A percentile compares a stretch with the other conserved stretches of the same genome.
Evolutionary conservation across 2,113 vertebrate genomes (phyloP).

Genomic region (Anhinga rufa): DNA sequence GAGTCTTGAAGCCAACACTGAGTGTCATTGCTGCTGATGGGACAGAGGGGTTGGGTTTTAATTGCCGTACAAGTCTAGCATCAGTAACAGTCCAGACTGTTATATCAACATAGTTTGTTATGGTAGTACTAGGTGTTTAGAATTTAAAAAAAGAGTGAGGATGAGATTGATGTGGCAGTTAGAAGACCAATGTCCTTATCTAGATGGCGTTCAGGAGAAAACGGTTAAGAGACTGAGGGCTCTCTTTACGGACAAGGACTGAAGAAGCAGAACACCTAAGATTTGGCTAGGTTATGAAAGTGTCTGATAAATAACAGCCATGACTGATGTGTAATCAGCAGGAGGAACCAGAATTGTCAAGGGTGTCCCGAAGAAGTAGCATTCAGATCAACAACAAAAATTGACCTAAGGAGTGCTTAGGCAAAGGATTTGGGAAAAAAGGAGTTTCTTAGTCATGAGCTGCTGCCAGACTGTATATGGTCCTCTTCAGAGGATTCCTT

Average conservation of each 20-base stretch:
- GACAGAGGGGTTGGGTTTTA: neutral
- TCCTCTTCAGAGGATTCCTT: neutral
- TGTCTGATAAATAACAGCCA: neutral
- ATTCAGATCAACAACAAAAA: slow-evolving; percentile 1
- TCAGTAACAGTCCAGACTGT: neutral
- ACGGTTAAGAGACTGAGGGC: neutral
- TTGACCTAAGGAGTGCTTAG: neutral
- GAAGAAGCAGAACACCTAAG: neutral
- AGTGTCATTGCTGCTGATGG: neutral
- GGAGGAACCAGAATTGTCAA: neutral
- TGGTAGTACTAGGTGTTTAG: neutral
- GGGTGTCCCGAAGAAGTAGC: neutral
- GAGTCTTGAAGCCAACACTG: neutral
- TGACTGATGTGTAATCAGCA: neutral
- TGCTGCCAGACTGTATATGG: neutral
- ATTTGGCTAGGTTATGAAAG: neutral
- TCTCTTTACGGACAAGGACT: neutral
- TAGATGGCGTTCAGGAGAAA: neutral
- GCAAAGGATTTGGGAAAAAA: neutral
- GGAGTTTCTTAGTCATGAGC: neutral
- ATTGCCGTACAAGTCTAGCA: neutral
- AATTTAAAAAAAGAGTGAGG: neutral
- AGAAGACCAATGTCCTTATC: neutral
- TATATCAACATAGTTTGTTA: neutral
- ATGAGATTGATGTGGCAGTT: neutral